Conservation (phyloP, 2,888 invertebrate genomes). For the Alviniconcha strummeri region DNA sequence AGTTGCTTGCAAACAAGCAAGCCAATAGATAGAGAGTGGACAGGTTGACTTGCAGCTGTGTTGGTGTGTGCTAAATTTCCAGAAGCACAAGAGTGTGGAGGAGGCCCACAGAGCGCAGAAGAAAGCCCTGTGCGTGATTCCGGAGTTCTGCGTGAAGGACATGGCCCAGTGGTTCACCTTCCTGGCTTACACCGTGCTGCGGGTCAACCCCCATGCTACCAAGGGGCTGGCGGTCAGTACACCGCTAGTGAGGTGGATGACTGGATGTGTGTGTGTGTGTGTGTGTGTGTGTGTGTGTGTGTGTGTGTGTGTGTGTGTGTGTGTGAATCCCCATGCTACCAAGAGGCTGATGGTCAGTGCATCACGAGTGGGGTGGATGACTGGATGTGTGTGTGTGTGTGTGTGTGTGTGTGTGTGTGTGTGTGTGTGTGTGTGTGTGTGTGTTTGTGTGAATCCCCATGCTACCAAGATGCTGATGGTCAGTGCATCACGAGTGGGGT, state of each 20-base stretch:
- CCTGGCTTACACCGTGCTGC: constrained; percentile 34
- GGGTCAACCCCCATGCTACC: constrained; percentile 33
- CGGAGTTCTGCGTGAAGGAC: constrained; percentile 46
- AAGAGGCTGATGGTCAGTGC: too few species aligned
- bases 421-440: neutral
- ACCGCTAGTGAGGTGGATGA: too few species aligned
- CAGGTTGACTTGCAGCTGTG: too few species aligned
- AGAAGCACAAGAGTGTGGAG: constrained; percentile 15
- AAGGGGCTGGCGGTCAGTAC: constrained; percentile 36
- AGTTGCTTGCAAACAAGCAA: too few species aligned
- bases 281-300: neutral
- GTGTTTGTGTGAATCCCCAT: neutral
- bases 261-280: neutral
- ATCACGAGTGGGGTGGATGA: neutral
- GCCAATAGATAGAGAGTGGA: too few species aligned
- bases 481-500: too few species aligned
- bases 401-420: neutral
- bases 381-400: neutral
- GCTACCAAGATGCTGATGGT: too few species aligned
- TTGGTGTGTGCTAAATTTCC: neutral
- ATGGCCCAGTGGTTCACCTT: constrained; percentile 48
- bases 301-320: neutral
- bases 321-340: neutral
- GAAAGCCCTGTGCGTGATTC: constrained; percentile 37
- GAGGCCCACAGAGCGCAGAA: constrained; percentile 23